Evolutionary conservation across 2,888 invertebrate genomes (phyloP).

Genomic region (Plagiodera versicolora): DNA sequence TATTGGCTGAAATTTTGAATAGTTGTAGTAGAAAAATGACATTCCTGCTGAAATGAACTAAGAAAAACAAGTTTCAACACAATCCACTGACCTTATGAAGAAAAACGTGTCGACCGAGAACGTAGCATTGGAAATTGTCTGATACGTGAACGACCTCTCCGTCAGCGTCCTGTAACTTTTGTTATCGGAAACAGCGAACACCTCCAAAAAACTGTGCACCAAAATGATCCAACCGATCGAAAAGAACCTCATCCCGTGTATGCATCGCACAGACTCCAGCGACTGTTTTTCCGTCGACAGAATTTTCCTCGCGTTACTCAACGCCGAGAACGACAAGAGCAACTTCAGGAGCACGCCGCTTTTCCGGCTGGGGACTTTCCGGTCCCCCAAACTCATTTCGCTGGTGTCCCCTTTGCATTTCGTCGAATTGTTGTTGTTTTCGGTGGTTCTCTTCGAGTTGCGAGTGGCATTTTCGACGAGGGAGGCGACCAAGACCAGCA

Average conservation of each 20-base stretch:
- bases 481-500: slow-evolving; percentile 60
- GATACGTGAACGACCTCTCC: slow-evolving; percentile 77
- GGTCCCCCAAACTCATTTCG: slow-evolving; percentile 29
- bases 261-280: slow-evolving; percentile 70
- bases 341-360: slow-evolving; percentile 58
- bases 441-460: slow-evolving; percentile 50
- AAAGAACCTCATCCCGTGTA: slow-evolving; percentile 77
- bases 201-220: slow-evolving; percentile 81
- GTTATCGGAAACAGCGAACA: slow-evolving; percentile 76
- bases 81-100: slow-evolving; percentile 70
- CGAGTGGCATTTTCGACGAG: slow-evolving; percentile 67
- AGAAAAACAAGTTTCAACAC: too few relatives aligned
- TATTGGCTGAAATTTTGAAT: too few relatives aligned
- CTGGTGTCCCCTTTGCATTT: slow-evolving; percentile 34
- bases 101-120: slow-evolving; percentile 87
- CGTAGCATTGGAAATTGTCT: slow-evolving; percentile 82
- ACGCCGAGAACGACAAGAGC: slow-evolving; percentile 73
- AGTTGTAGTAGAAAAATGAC: too few relatives aligned
- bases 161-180: slow-evolving; percentile 72
- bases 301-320: slow-evolving; percentile 75
- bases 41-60: too few relatives aligned
- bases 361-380: slow-evolving; percentile 23
- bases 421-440: slow-evolving; percentile 38
- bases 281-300: slow-evolving; percentile 68
- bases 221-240: slow-evolving; percentile 82